Evolutionary conservation across 2,797 vertebrate species (phyloP).

Genomic region (Gymnothorax javanicus): DNA sequence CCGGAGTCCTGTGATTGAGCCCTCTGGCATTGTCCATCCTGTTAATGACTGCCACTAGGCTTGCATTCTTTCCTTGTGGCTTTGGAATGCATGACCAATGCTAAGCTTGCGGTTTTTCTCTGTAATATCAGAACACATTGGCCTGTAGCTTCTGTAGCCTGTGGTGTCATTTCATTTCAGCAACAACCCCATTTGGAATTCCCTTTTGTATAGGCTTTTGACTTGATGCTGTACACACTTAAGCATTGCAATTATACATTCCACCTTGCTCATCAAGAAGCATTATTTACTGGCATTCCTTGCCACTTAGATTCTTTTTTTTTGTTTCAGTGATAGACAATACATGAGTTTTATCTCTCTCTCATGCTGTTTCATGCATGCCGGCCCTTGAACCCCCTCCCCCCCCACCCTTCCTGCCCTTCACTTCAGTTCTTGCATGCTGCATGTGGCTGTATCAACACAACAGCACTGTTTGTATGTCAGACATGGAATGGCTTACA

Average conservation of each 20-base stretch:
- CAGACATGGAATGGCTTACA: conserved; percentile 17
- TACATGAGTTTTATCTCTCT: conserved; percentile 15
- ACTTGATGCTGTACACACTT: background rate
- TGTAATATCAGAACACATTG: conserved; percentile 38
- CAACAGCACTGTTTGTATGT: background rate
- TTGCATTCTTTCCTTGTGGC: background rate
- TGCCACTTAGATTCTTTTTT: conserved; percentile 38
- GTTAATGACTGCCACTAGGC: background rate
- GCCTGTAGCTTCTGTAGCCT: background rate
- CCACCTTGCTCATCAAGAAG: background rate
- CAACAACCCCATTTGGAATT: background rate
- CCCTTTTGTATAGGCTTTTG: background rate
- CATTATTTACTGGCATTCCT: background rate
- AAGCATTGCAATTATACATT: background rate
- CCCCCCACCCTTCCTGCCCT: conserved; percentile 6
- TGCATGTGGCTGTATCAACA: too few relatives aligned
- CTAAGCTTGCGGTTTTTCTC: conserved; percentile 16
- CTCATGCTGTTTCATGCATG: background rate
- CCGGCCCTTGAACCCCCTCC: conserved; percentile 1
- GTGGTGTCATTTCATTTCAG: background rate
- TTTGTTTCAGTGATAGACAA: conserved; percentile 1
- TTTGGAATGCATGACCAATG: background rate
- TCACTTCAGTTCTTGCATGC: background rate
- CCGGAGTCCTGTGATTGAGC: too few relatives aligned
- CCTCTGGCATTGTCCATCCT: too few relatives aligned